Evolutionary conservation across 2,113 vertebrate species (phyloP), one percentile per base, ranked within the genome.

Genomic region (Balaeniceps rex): DNA sequence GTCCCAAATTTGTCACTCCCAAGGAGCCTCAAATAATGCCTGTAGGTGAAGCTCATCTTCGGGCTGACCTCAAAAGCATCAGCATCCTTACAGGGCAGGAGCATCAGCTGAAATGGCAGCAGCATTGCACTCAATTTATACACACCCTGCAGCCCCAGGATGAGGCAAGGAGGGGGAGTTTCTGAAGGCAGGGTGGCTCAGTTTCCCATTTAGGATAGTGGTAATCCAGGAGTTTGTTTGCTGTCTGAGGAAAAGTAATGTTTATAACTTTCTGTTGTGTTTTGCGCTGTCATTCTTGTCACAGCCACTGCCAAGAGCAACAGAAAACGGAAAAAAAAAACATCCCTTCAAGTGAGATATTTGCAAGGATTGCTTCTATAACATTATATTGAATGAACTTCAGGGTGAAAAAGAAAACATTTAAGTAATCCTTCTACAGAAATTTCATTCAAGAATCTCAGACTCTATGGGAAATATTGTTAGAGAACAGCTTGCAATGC

Each of bases 201-300:
- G 49, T 91, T 94, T 74, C 61, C 54, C 18, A 46, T 10, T 29
- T n/a, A 6, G 1, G 22, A 19, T 57, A 29, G 29, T 44, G 40
- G 34, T 19, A 66, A 29, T 69, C 25, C 6, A 3, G 36, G 12
- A 36, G 6, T 75, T 58, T 88, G 29, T 77, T 88, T 79, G 18
- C 34, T 94, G 33, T 52, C 65, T 84, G 49, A 76, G 40, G 34
- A 76, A 93, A 91, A 93, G n/a, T 7, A 68, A 65, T 8, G 33
- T 69, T 83, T 92, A 36, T 63, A 92, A 85, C 75, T 80, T 93
- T 87, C 66, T 85, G 54, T 57, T 58, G 40, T 84, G 40, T 87
- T 95, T 94, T 92, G 57, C 1, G 16, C 81, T 94, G 74, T 96
- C 91, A 91, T 94, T 89, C 78, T 72, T 93, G 70, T 69, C 83